phyloP scores from a whole-genome alignment of 1,140 invertebrate genomes.

The Scaptomyza hsui region DNA sequence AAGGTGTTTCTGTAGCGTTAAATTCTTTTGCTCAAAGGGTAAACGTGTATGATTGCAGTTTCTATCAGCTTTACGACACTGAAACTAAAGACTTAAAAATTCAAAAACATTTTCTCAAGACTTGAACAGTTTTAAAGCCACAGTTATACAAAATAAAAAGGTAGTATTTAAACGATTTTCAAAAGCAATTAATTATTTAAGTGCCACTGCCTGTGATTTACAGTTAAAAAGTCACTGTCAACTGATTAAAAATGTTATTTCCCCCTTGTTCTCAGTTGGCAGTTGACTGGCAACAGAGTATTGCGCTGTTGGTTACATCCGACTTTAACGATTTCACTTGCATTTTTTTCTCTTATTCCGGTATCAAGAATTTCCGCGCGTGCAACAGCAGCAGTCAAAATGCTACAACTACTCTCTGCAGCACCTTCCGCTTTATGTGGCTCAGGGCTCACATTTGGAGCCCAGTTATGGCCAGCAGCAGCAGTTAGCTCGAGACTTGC shows the following conservation, averaged over 20 bases:
- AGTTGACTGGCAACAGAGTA: not conserved
- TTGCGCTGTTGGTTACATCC: not conserved
- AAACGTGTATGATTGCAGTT: not conserved
- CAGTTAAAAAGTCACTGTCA: too few relatives aligned
- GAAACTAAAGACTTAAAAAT: too few relatives aligned
- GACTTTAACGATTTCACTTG: not conserved
- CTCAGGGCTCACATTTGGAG: not conserved
- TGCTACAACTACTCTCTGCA: not conserved
- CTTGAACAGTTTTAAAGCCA: too few relatives aligned
- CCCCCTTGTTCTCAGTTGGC: not conserved
- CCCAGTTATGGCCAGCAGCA: slow-evolving; percentile 4
- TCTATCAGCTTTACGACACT: not conserved
- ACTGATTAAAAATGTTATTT: too few relatives aligned
- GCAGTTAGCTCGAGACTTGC: slow-evolving; percentile 4
- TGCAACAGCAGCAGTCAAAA: slow-evolving; percentile 16
- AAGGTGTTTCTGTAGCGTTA: slow-evolving; percentile 10
- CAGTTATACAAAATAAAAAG: too few relatives aligned
- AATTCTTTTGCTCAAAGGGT: slow-evolving; percentile 5
- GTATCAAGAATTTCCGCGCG: not conserved
- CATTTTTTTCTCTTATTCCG: not conserved
- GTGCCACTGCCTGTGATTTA: too few relatives aligned
- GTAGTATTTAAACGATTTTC: too few relatives aligned
- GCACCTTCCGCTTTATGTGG: not conserved
- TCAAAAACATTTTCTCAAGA: too few relatives aligned
- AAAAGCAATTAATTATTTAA: too few relatives aligned